These are phyloP conservation scores for Verasper variegatus DNA, from an alignment of 2,113 vertebrate genomes.

Conservation along the genomic window DNA sequence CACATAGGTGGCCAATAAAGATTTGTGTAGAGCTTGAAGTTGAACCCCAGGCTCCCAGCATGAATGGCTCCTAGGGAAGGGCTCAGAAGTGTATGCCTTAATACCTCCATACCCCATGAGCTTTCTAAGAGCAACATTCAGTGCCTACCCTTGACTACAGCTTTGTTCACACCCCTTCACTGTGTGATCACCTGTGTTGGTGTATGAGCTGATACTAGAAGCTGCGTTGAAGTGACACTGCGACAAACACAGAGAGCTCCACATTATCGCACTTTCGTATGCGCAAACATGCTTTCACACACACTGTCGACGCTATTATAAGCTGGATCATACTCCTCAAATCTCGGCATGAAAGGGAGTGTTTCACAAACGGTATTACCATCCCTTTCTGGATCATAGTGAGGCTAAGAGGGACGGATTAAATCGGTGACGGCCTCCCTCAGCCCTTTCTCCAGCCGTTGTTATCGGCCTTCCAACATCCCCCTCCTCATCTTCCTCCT, in stretches of 20 bases:
- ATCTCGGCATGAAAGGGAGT: slow-evolving; percentile 43
- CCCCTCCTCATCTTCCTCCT: background rate
- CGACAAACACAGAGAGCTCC: slow-evolving; percentile 6
- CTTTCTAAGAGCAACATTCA: background rate
- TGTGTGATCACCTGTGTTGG: background rate
- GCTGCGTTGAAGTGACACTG: background rate
- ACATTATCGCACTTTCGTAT: slow-evolving; percentile 3
- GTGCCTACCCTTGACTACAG: background rate
- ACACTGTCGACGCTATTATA: background rate
- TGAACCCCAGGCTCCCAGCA: background rate
- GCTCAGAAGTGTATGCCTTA: background rate
- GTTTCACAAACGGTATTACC: slow-evolving; percentile 41
- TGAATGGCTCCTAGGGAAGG: background rate
- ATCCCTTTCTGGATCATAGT: slow-evolving; percentile 22
- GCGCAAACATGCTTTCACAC: slow-evolving; percentile 5
- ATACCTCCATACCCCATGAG: background rate
- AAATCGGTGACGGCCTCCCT: slow-evolving; percentile 3
- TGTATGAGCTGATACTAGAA: background rate
- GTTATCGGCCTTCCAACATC: background rate
- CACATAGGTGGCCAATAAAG: too few species aligned
- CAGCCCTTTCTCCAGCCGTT: background rate
- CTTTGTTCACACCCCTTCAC: background rate
- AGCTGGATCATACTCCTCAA: slow-evolving; percentile 17
- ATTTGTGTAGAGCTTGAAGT: background rate
- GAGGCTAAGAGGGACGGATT: slow-evolving; percentile 38